Conservation (phyloP, 2,113 vertebrate species). For the Aptenodytes patagonicus region DNA sequence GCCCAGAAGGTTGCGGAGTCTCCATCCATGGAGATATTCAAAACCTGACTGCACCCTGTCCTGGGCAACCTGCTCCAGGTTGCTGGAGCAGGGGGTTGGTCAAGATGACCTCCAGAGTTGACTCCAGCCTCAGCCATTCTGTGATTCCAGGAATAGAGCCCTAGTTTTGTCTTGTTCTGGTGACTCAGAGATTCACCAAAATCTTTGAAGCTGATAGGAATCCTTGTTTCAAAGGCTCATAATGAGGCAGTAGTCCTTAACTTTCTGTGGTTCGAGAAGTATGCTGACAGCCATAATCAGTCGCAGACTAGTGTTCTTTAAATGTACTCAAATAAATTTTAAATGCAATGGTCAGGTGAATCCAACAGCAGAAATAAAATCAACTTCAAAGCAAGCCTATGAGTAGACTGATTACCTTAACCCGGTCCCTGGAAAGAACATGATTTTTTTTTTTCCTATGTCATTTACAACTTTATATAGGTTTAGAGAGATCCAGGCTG, state of each 20-base stretch:
- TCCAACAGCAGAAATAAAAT: not conserved
- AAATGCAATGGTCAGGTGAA: not conserved
- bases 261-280: rapidly evolving
- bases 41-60: not conserved
- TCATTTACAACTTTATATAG: not conserved
- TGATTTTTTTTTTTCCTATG: not conserved
- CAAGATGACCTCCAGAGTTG: not conserved
- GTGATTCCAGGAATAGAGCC: not conserved
- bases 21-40: not conserved
- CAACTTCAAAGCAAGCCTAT: not conserved
- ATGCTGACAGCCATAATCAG: not conserved
- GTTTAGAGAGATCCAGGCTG: not conserved
- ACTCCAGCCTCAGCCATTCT: too few species aligned
- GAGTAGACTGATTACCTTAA: not conserved
- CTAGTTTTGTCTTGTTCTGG: not conserved
- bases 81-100: too few species aligned
- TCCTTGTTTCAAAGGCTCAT: not conserved
- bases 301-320: not conserved
- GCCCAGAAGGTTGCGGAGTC: not conserved
- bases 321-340: not conserved
- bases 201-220: not conserved
- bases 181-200: not conserved
- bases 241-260: not conserved
- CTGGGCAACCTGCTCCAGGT: not conserved
- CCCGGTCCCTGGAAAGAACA: not conserved